Conservation (phyloP, 1,140 invertebrate genomes). For the Drosophila orena region DNA sequence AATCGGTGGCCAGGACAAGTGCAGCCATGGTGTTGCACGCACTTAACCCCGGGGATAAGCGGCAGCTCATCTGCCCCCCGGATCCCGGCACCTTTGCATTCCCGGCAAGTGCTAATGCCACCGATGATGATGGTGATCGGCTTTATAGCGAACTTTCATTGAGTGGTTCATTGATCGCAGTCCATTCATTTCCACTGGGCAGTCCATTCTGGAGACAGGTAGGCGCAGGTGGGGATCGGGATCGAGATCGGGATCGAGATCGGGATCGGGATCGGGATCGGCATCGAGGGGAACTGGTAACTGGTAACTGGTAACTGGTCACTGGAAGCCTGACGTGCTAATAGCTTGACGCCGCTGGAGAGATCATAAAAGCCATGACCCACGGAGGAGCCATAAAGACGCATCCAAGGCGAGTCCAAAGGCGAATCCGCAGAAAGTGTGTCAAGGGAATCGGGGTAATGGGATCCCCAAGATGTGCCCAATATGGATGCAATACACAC, state of each 20-base stretch:
- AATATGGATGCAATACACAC: no score
- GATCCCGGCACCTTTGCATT: constrained; percentile 1
- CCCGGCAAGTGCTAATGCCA: not conserved
- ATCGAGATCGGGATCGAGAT: no score
- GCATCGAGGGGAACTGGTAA: not conserved
- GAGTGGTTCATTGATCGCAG: constrained; percentile 34
- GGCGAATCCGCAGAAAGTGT: not conserved
- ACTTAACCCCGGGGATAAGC: constrained; percentile 42
- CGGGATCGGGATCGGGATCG: not conserved
- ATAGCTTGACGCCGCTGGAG: constrained; percentile 50
- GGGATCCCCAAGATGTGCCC: not conserved
- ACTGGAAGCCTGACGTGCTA: constrained; percentile 40
- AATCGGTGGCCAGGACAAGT: constrained; percentile 20
- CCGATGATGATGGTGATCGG: constrained; percentile 5
- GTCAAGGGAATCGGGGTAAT: not conserved
- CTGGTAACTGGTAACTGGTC: not conserved
- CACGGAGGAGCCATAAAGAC: constrained; percentile 1
- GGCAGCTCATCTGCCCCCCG: constrained; percentile 18
- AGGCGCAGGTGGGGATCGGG: constrained; percentile 1
- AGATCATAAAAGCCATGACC: constrained; percentile 31
- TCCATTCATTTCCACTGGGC: constrained; percentile 19
- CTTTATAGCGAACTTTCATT: constrained; percentile 41
- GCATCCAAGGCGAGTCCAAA: no score
- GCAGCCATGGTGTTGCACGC: constrained; percentile 42
- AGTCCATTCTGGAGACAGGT: constrained; percentile 14